Conservation (phyloP, 35 echinoderm and acorn worm genomes). For the Apostichopus japonicus region DNA sequence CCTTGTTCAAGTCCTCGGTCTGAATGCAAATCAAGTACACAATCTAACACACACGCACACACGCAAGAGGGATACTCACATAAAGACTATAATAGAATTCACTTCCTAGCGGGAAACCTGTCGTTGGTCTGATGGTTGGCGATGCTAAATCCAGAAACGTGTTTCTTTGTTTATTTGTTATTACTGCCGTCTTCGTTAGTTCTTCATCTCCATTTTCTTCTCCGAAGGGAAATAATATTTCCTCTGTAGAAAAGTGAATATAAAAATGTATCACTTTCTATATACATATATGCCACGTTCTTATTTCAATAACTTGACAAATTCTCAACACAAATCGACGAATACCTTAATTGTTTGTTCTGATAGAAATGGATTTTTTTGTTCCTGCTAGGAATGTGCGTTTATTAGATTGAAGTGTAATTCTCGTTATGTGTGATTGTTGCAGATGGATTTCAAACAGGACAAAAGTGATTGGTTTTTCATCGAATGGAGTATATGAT, state of each 20-base stretch:
- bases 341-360: too few relatives aligned
- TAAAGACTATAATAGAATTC: slow-evolving; percentile 82
- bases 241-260: slow-evolving; percentile 54
- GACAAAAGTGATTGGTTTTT: too few relatives aligned
- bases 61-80: slow-evolving; percentile 54
- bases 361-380: too few relatives aligned
- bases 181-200: slow-evolving; percentile 43
- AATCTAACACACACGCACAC: too few relatives aligned
- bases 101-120: slow-evolving; percentile 74
- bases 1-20: too few relatives aligned
- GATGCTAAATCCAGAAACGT: slow-evolving; percentile 54
- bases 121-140: slow-evolving; percentile 62
- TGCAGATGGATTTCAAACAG: too few relatives aligned
- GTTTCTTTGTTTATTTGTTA: neutral
- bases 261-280: too few relatives aligned
- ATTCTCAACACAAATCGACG: neutral
- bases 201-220: slow-evolving; percentile 28
- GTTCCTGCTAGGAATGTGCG: too few relatives aligned
- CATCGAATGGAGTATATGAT: too few relatives aligned
- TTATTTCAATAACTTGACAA: neutral
- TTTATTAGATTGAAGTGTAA: too few relatives aligned
- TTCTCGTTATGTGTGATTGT: too few relatives aligned
- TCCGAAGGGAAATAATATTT: slow-evolving; percentile 67
- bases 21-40: neutral
- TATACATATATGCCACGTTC: neutral